Base-by-base conservation (phyloP, 64 coral and sea anemone species). In the Pocillopora verrucosa region DNA sequence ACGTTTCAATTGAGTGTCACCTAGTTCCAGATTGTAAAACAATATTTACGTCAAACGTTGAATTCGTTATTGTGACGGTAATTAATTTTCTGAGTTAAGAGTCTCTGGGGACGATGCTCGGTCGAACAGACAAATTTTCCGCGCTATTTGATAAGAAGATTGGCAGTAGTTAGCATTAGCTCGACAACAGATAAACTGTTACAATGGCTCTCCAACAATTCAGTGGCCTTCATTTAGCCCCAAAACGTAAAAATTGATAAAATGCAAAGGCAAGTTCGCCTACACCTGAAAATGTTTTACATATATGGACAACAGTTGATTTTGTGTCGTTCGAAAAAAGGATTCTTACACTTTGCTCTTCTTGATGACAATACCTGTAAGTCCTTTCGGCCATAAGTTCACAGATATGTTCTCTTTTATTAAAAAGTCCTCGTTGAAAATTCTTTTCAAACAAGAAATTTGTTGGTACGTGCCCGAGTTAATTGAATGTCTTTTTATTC, bases 41-140 rank as follows among this genome's bases (percentile, higher is more conserved):
- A 30, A 57, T 25, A 83, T 45, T 34, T 83, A 34, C 36, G 62
- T 83, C 80, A 83, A 67, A 83, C 80, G 9, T 16, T 19, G 60
- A 24, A 20, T 62, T 36, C 56, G 61, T 15, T 6, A 60, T 83
- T 83, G 36, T 83, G 14, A 3, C 45, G 10, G 30, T 68, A 19
- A 83, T 67, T 67, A 36, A 5, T 9, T 64, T 10, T 63, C 35
- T 83, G 5, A 36, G 30, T 79, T 0, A 67, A n/a, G 13, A 63
- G 34, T 83, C 80, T 83, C 62, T 68, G 19, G 80, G 61, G 80
- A 83, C 19, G 16, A 67, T 35, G 1, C 35, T 20, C 11, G 16
- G 67, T 19, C 14, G 13, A 6, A 34, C 59, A 62, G 15, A 58
- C 59, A 15, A 63, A 81, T 81, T 61, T 16, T 16, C 58, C 3